phyloP scores from a whole-genome alignment of 2,888 invertebrate genomes.

The Steinernema scapterisci region DNA sequence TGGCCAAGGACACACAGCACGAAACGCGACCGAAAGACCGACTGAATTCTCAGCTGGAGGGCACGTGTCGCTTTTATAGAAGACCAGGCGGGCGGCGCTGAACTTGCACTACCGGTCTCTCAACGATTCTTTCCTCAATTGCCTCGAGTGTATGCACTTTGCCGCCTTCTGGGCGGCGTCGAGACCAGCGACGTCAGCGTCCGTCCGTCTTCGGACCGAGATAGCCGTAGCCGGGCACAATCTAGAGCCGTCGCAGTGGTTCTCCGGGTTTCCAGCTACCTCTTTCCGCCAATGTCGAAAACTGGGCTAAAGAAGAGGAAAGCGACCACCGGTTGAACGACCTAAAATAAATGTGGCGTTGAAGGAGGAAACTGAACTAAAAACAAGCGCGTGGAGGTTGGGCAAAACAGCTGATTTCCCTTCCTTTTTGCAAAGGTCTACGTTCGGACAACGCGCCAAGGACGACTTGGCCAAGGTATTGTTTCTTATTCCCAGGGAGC shows the following conservation, averaged over 20 bases:
- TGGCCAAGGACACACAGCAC: constrained; percentile 26
- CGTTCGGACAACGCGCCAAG: background rate
- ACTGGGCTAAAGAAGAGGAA: background rate
- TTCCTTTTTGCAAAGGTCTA: background rate
- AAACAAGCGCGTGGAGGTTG: background rate
- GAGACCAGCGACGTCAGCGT: background rate
- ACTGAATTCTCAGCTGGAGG: constrained; percentile 28
- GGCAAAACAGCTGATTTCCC: constrained; percentile 22
- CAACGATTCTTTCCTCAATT: background rate
- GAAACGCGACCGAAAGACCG: background rate
- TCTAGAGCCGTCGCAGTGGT: background rate
- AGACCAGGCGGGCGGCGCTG: constrained; percentile 27
- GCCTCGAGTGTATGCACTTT: background rate
- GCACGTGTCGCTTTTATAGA: constrained; percentile 23
- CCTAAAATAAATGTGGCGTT: background rate
- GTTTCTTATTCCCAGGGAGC: background rate
- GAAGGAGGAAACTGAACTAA: background rate
- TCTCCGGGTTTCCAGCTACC: background rate
- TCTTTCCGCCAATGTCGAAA: background rate
- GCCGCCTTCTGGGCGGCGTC: constrained; percentile 23
- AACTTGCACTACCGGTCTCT: background rate
- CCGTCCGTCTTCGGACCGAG: background rate
- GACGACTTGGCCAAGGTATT: background rate
- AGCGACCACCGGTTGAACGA: background rate
- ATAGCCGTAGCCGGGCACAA: background rate